These are phyloP conservation scores for Drosophila peninsularis DNA, from an alignment of 2,888 invertebrate species.

Conservation along the genomic window DNA sequence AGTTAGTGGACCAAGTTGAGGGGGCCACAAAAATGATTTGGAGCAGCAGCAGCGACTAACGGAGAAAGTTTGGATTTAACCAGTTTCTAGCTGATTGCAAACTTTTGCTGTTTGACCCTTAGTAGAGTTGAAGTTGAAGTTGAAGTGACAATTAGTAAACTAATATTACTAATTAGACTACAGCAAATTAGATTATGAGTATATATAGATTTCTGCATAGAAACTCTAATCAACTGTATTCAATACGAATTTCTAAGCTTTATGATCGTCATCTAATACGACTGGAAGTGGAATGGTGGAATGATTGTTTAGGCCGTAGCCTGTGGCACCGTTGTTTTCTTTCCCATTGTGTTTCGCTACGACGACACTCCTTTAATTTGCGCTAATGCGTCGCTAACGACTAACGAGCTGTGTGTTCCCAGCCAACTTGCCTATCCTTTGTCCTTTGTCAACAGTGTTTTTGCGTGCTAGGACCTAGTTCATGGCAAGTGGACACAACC, in stretches of 20 bases:
- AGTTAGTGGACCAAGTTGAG: not conserved
- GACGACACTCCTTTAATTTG: conserved; percentile 63
- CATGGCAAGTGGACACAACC: conserved; percentile 30
- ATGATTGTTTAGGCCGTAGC: not conserved
- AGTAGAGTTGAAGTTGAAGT: not conserved
- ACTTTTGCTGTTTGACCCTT: not conserved
- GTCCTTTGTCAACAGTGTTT: conserved; percentile 35
- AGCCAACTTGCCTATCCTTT: not conserved
- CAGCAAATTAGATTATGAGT: not conserved
- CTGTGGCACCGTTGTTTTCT: not conserved
- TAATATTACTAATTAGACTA: not conserved
- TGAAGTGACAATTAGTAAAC: not conserved
- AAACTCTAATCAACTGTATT: not conserved
- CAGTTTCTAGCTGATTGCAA: conserved; percentile 4
- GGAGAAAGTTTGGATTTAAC: conserved; percentile 10
- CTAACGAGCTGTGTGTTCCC: conserved; percentile 1
- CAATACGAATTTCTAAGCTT: not conserved
- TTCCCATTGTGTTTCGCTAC: conserved; percentile 11
- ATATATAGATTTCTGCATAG: not conserved
- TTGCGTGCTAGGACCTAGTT: conserved; percentile 26
- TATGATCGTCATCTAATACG: not conserved
- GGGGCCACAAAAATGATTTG: too few relatives aligned
- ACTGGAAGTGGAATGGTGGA: not conserved
- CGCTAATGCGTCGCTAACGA: conserved; percentile 46
- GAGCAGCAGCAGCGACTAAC: conserved; percentile 7